A percentile compares a stretch with the other conserved stretches of the same genome.
Evolutionary conservation across 2,113 vertebrate genomes (phyloP).

Genomic region (Dolichallabes microphthalmus): DNA sequence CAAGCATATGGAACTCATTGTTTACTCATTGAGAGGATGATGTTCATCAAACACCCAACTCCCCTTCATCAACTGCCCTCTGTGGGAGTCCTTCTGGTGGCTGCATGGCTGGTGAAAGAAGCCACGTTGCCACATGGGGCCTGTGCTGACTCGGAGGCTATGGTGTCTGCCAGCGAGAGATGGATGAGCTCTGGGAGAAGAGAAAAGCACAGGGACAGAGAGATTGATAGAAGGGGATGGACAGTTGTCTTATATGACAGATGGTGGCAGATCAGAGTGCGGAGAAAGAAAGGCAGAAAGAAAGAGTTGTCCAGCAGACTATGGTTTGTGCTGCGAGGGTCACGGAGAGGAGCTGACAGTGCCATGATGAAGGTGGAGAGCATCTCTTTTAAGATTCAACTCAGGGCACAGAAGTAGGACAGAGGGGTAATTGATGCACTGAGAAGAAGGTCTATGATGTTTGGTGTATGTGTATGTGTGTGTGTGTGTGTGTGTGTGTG

Average conservation of each 20-base stretch:
- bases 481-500: conserved; percentile 19
- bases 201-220: neutral
- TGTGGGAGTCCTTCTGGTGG: conserved; percentile 48
- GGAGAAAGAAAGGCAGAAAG: conserved; percentile 31
- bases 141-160: conserved; percentile 61
- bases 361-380: conserved; percentile 52
- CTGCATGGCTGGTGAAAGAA: conserved; percentile 48
- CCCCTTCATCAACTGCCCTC: conserved; percentile 1
- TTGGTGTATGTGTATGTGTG: conserved; percentile 24
- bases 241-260: conserved; percentile 32
- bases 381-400: conserved; percentile 48
- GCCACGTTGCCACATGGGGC: conserved; percentile 31
- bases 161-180: conserved; percentile 69
- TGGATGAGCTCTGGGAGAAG: conserved; percentile 57
- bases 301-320: conserved; percentile 20
- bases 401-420: conserved; percentile 57
- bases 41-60: neutral
- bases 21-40: neutral
- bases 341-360: conserved; percentile 34
- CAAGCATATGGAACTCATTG: neutral
- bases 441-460: conserved; percentile 49
- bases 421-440: conserved; percentile 61
- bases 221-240: conserved; percentile 21
- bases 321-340: conserved; percentile 24
- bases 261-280: conserved; percentile 43